Conservation (phyloP, 1,140 invertebrate genomes). For the Pachypeltis micranthus region DNA sequence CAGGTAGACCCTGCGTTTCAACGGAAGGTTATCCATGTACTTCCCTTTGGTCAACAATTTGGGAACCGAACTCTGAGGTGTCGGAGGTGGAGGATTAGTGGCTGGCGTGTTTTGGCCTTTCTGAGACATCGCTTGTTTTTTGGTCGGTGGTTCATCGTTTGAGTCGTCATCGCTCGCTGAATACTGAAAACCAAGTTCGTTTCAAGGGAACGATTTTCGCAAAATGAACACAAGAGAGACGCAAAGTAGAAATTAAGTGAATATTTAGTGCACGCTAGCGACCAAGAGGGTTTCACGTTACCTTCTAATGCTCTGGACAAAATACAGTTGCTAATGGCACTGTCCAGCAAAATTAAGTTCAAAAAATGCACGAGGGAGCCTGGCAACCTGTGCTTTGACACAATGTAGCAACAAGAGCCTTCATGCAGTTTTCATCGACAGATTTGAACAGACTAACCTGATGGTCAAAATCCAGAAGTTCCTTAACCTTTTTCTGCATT, state of each 20-base stretch:
- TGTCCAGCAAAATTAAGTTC: too few species aligned
- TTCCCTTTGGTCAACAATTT: constrained; percentile 42
- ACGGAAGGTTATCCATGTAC: constrained; percentile 47
- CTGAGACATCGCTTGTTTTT: neutral
- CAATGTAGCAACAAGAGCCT: neutral
- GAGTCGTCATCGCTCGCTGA: constrained; percentile 31
- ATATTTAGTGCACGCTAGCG: too few species aligned
- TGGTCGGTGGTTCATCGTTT: constrained; percentile 20
- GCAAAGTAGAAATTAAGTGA: neutral
- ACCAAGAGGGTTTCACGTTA: neutral
- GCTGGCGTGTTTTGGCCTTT: neutral
- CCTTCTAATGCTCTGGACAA: neutral
- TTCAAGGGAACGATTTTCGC: too few species aligned
- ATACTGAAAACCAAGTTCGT: constrained; percentile 27
- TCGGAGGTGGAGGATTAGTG: constrained; percentile 18
- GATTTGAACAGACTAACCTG: constrained; percentile 20
- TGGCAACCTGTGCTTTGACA: too few species aligned
- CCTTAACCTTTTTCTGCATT: constrained; percentile 74
- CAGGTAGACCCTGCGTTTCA: constrained; percentile 60
- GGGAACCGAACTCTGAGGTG: constrained; percentile 38
- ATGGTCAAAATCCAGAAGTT: constrained; percentile 58
- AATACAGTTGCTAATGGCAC: too few species aligned
- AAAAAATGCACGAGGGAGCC: too few species aligned
- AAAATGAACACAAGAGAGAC: too few species aligned
- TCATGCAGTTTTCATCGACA: neutral